These are phyloP conservation scores for Pseudococcus jackbeardsleyi DNA, from an alignment of 2,888 invertebrate species.

Conservation along the genomic window DNA sequence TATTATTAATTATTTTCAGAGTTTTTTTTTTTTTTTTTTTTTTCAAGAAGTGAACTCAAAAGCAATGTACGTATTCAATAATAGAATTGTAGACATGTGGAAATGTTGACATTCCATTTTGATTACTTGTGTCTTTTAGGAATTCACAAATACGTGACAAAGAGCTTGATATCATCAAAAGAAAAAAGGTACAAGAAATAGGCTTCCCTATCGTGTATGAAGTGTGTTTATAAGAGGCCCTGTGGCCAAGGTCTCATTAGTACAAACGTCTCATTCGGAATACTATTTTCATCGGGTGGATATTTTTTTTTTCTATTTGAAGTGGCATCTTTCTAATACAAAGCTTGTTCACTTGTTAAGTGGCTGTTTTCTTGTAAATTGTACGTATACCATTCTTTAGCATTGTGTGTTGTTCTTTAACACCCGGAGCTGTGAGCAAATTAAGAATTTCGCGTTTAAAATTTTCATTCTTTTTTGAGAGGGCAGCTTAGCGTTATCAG, in stretches of 20 bases:
- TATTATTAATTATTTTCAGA: background rate
- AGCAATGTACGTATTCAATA: background rate
- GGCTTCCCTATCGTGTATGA: slow-evolving; percentile 60
- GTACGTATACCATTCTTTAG: slow-evolving; percentile 21
- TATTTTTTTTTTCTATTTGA: slow-evolving; percentile 52
- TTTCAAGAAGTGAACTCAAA: background rate
- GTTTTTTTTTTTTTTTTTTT: background rate
- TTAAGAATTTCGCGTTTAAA: slow-evolving; percentile 40
- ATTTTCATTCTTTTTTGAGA: slow-evolving; percentile 36
- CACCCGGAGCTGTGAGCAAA: slow-evolving; percentile 52
- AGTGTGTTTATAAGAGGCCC: slow-evolving; percentile 62
- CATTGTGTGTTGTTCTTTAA: slow-evolving; percentile 44
- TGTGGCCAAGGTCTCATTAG: slow-evolving; percentile 65
- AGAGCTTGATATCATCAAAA: slow-evolving; percentile 63
- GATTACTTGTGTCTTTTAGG: slow-evolving; percentile 57
- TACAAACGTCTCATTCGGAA: slow-evolving; percentile 64
- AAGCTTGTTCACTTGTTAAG: slow-evolving; percentile 56
- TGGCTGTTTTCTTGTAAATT: slow-evolving; percentile 46
- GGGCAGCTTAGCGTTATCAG: background rate
- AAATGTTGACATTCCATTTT: slow-evolving; percentile 33
- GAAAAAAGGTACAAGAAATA: slow-evolving; percentile 55
- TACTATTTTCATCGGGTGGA: slow-evolving; percentile 56
- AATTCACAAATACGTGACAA: slow-evolving; percentile 65
- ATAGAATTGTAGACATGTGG: slow-evolving; percentile 11
- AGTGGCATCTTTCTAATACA: slow-evolving; percentile 53